phyloP scores from a whole-genome alignment of 53 echinoderm and acorn worm species.

The Zoroaster sp. region DNA sequence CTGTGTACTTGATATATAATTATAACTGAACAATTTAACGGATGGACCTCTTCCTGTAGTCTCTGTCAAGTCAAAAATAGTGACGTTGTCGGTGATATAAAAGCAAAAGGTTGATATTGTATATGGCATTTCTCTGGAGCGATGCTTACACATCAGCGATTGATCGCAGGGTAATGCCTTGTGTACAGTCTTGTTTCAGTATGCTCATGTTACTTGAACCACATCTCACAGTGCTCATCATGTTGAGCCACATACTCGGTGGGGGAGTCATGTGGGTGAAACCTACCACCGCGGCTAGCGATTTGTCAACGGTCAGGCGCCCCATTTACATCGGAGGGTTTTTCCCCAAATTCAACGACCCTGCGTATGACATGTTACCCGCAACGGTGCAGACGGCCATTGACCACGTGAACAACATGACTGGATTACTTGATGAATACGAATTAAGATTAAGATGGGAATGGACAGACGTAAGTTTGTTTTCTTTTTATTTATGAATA shows the following conservation, averaged over 20 bases:
- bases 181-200: no score
- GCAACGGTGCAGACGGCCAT: constrained; percentile 70
- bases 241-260: not conserved
- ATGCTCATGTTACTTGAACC: no score
- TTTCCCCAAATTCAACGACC: constrained; percentile 60
- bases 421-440: constrained; percentile 61
- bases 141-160: not conserved
- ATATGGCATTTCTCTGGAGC: not conserved
- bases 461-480: constrained; percentile 66
- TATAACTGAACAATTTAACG: no score
- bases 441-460: constrained; percentile 70
- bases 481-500: not conserved
- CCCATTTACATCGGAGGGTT: constrained; percentile 69
- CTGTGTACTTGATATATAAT: no score
- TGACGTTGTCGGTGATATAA: no score
- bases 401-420: constrained; percentile 62
- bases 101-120: not conserved
- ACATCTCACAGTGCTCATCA: not conserved
- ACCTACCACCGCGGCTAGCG: not conserved
- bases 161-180: not conserved
- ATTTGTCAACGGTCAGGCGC: not conserved
- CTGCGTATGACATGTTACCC: constrained; percentile 42
- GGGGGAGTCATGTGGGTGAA: not conserved
- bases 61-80: no score
- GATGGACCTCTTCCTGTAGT: no score